Conservation (phyloP, 2,888 invertebrate genomes). For the Desoria tigrina region DNA sequence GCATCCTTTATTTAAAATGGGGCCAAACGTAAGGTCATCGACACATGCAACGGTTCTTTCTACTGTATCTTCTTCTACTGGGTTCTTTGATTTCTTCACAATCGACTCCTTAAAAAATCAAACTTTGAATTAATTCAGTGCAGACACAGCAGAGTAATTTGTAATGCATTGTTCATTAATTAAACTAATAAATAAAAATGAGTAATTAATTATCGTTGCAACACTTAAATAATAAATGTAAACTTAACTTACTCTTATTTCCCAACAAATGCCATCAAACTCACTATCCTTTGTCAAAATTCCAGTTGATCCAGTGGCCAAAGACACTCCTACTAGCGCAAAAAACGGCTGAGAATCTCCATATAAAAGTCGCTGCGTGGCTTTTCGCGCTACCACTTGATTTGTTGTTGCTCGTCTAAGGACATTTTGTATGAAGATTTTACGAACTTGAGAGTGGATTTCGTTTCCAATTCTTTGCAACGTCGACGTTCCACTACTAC, state of each 20-base stretch:
- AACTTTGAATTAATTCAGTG: no score
- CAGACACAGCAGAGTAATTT: neutral
- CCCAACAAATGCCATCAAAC: conserved; percentile 74
- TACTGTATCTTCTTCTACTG: conserved; percentile 19
- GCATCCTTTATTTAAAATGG: conserved; percentile 75
- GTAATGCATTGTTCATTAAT: neutral
- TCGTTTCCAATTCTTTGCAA: conserved; percentile 48
- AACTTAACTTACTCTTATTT: conserved; percentile 65
- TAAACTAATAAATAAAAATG: neutral
- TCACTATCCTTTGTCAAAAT: conserved; percentile 75
- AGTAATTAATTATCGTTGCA: neutral
- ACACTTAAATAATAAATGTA: neutral
- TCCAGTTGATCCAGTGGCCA: conserved; percentile 66
- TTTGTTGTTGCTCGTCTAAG: conserved; percentile 69
- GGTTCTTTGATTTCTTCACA: conserved; percentile 25
- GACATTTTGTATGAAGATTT: conserved; percentile 69
- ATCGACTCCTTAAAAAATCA: conserved; percentile 37
- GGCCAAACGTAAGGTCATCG: conserved; percentile 68
- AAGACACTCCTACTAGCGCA: conserved; percentile 71
- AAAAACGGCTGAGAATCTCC: conserved; percentile 74
- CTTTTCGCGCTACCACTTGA: conserved; percentile 65
- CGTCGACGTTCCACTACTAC: conserved; percentile 19
- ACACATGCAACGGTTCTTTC: conserved; percentile 55
- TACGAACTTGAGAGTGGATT: conserved; percentile 35
- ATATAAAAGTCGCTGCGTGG: conserved; percentile 66